These are phyloP conservation scores for Pelmatolapia mariae DNA, from an alignment of 2,113 vertebrate genomes.

Conservation along the genomic window DNA sequence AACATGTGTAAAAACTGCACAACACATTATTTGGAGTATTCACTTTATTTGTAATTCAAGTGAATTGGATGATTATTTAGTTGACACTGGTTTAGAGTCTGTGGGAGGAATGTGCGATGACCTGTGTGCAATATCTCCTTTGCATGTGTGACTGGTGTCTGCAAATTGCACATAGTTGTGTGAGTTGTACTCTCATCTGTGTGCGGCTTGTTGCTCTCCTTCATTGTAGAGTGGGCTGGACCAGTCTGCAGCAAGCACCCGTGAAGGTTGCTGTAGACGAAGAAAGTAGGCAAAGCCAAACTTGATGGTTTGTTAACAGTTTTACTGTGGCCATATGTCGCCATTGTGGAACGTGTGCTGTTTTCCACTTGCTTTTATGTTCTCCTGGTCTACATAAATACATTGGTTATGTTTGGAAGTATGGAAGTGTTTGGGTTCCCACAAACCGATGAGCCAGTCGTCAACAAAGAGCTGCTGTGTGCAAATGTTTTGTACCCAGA, in stretches of 20 bases:
- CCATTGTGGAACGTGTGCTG: neutral
- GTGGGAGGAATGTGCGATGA: neutral
- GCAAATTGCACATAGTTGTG: neutral
- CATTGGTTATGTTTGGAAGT: neutral
- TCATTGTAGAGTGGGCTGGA: neutral
- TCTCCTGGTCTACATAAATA: neutral
- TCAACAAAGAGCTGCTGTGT: neutral
- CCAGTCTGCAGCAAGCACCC: neutral
- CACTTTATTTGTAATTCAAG: neutral
- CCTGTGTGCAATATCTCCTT: neutral
- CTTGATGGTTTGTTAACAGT: neutral
- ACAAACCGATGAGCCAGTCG: neutral
- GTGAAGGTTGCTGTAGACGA: neutral
- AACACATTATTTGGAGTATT: neutral
- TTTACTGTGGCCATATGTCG: neutral
- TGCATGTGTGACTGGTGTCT: neutral
- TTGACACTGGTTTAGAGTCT: neutral
- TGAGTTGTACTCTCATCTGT: neutral
- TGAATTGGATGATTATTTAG: neutral
- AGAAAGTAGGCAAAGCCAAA: neutral
- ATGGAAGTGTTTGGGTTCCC: neutral
- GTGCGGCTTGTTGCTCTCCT: neutral
- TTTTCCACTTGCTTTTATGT: neutral
- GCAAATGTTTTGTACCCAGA: neutral
- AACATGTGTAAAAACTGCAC: neutral